Evolutionary conservation across 1,140 invertebrate species (phyloP), one percentile per base, ranked within the genome.

Genomic region (Papilio aristodemus): DNA sequence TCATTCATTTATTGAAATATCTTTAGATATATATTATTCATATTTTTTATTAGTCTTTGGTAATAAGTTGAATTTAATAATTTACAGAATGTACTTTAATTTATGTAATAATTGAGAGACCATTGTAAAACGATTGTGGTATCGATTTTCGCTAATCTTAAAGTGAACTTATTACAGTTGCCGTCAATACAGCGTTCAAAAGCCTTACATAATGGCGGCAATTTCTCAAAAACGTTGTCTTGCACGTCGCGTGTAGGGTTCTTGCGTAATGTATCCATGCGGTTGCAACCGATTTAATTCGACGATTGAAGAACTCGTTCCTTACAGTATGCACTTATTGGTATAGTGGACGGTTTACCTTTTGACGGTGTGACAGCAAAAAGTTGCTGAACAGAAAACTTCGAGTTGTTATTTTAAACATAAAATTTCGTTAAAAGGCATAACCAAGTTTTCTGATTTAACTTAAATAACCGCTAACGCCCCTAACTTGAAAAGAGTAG

Each of bases 211-310:
- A 78, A 80, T 71, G 38, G 69, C 39, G 54, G 70, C 67, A 73
- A 77, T 76, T 80, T 80, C 76, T 72, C 78, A 71, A 71, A 80
- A 78, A 78, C 69, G 50, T 69, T 68, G 17, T 22, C 43, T 54
- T 54, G 73, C 66, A 70, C 68, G 41, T 66, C 63, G 67, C 69
- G 63, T 71, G 70, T 63, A 69, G 76, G 75, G 68, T 71, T 10
- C 39, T 80, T 80, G 69, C 43, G 70, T 72, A 80, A 80, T 14
- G 27, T 67, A 72, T 67, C 54, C 66, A 71, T 72, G 60, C 17
- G 11, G 58, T 70, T 70, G 69, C 64, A 69, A 64, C 60, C 19
- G 37, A 73, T 72, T 75, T 75, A 72, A 79, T 74, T 70, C 63
- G 71, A 77, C 69, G 71, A 75, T 69, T 71, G 63, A 63, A 71